Evolutionary conservation across 2,113 vertebrate genomes (phyloP).

Genomic region (Siphamia tubifer): DNA sequence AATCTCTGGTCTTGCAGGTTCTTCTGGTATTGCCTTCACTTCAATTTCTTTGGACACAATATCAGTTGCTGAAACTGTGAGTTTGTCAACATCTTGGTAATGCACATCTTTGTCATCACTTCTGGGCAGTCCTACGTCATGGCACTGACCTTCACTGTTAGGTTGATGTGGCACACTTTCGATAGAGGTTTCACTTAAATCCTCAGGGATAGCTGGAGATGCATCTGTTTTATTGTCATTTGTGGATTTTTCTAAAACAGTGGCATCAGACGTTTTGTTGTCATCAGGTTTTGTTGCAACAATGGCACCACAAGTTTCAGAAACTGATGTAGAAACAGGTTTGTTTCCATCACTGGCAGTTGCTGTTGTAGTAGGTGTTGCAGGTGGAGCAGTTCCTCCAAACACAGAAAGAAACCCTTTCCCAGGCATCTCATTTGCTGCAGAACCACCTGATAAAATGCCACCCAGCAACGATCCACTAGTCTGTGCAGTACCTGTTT

Average conservation of each 20-base stretch:
- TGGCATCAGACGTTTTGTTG: slow-evolving; percentile 37
- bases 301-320: too few relatives aligned
- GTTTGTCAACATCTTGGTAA: slow-evolving; percentile 25
- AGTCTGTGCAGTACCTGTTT: slow-evolving; percentile 26
- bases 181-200: slow-evolving; percentile 5
- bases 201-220: background rate
- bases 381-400: slow-evolving; percentile 26
- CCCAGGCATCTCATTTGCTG: slow-evolving; percentile 51
- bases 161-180: slow-evolving; percentile 14
- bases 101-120: slow-evolving; percentile 12
- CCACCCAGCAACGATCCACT: slow-evolving; percentile 51
- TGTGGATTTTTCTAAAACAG: slow-evolving; percentile 59
- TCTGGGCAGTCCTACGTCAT: slow-evolving; percentile 11
- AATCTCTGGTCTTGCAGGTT: slow-evolving; percentile 9
- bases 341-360: background rate
- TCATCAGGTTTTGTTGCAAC: slow-evolving; percentile 65
- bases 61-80: background rate
- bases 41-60: slow-evolving; percentile 32
- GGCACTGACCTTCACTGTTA: background rate
- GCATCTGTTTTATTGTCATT: slow-evolving; percentile 38
- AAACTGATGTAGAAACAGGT: background rate
- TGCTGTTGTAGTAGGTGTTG: slow-evolving; percentile 53
- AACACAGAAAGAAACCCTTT: slow-evolving; percentile 54
- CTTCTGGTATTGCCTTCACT: background rate
- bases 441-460: slow-evolving; percentile 48